Base-by-base conservation (phyloP, 2,888 invertebrate genomes). In the Drosophila helvetica region DNA sequence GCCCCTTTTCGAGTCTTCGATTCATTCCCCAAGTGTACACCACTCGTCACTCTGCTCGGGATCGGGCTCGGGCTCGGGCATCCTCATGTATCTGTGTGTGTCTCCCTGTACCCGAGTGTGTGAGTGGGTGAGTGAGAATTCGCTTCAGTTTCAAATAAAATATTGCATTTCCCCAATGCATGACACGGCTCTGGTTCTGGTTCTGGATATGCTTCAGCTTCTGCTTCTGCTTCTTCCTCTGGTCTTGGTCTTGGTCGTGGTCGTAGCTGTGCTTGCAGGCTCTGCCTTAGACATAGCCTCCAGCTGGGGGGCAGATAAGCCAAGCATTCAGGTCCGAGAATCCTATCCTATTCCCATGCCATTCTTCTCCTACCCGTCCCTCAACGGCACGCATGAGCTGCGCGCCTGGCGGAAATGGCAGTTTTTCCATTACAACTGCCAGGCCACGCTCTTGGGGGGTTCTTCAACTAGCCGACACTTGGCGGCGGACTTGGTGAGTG, bases 391-490 rank as follows among this genome's bases (percentile, higher is more conserved):
- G 82, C 78, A 81, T 79, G 79, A 81, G 70, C 67, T 64, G 75
- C 57, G 76, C 68, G 71, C 66, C 73, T 70, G 67, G 68, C 84
- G 86, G 82, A 82, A 80, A 86, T 82, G 86, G 83, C 86, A 86
- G 83, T 79, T 86, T 86, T 82, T 82, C 82, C 83, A 86, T 82
- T 82, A 82, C 80, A 69, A 65, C 68, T 81, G 72, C 79, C 63
- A 67, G 47, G 60, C 54, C 53, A 57, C 59, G 46, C 67, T 55
- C 48, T 60, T 62, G 57, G 67, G 43, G 64, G 58, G 43, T 38
- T 30, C 63, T 58, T 68, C 66, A 77, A 74, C 68, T 79, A 55
- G 65, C 61, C 59, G 52, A 73, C 73, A 67, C 42, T 53, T 48
- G 47, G 48, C 47, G 33, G 8, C 19, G 17, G 22, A 12, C 48